These are phyloP conservation scores for Hesperia comma DNA, from an alignment of 2,888 invertebrate genomes.

Conservation along the genomic window DNA sequence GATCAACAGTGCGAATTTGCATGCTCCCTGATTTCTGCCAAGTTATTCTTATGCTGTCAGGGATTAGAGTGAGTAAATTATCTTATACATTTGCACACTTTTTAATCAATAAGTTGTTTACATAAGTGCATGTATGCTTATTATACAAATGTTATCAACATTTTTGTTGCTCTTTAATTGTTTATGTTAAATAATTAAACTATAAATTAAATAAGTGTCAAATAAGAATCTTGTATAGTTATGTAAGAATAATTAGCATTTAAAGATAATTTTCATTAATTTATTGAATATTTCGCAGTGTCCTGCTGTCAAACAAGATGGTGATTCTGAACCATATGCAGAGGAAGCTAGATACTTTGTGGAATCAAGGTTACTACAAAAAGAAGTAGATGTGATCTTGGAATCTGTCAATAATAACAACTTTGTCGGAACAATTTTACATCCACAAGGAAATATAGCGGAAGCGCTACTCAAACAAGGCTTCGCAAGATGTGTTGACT, in stretches of 20 bases:
- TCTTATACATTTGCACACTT: background rate
- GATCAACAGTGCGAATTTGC: slow-evolving; percentile 96
- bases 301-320: slow-evolving; percentile 91
- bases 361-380: slow-evolving; percentile 95
- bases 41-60: slow-evolving; percentile 97
- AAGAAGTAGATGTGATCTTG: slow-evolving; percentile 94
- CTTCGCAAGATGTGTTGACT: slow-evolving; percentile 91
- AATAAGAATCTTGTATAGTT: too few relatives aligned
- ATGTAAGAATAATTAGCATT: slow-evolving; percentile 1
- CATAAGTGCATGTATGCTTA: background rate
- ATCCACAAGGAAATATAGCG: slow-evolving; percentile 97
- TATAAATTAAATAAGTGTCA: too few relatives aligned
- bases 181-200: slow-evolving; percentile 7
- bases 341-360: slow-evolving; percentile 98
- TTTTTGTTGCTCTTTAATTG: background rate
- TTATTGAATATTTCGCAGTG: slow-evolving; percentile 75
- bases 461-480: slow-evolving; percentile 95
- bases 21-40: slow-evolving; percentile 95
- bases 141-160: background rate
- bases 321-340: slow-evolving; percentile 87
- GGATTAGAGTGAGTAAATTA: slow-evolving; percentile 88
- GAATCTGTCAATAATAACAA: slow-evolving; percentile 97
- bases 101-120: background rate
- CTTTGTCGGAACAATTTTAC: slow-evolving; percentile 96
- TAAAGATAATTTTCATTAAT: slow-evolving; percentile 20